Evolutionary conservation across 2,797 vertebrate species (phyloP), one percentile per base, ranked within the genome.

Genomic region (Phalanger gymnotis): DNA sequence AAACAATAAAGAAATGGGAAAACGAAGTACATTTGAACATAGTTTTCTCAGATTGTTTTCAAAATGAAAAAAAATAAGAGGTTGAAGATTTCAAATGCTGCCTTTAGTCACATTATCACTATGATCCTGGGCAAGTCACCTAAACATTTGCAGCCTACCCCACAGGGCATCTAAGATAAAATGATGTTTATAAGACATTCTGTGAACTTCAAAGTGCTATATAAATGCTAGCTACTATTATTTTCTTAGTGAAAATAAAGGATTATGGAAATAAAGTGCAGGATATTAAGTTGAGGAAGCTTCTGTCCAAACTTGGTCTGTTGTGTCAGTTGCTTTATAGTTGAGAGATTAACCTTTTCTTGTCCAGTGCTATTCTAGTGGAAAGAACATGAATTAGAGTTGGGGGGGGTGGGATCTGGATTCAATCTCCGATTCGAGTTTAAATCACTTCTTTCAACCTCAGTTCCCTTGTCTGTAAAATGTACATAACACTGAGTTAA

Each of bases 221-320:
- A n/a, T 19, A 66, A 66, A 66, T 66, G 61, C 34, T 16, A n/a
- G 57, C 54, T 90, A 55, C 40, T 91, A 92, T 14, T 92, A 56
- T 92, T 90, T 93, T 96, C 28, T 93, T 90, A 95, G 30, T n/a
- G 40, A 52, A 91, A 90, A 51, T 54, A 94, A 95, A 91, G 12
- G 61, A 52, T 93, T 96, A 28, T 92, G 89, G 89, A 92, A 92
- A 57, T 91, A 55, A 93, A 34, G 16, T 52, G 92, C 89, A 92
- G 89, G 13, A 5, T 31, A 6, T 19, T 40, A 13, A 90, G 4
- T 90, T 58, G 57, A 30, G 10, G 57, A 58, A 30, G 57, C 57
- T 58, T 58, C 57, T 30, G 57, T 28, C 27, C 55, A 56, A 56
- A 56, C 25, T 56, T 56, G 55, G 12, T 28, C 55, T 28, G 1